Evolutionary conservation across 2,888 invertebrate genomes (phyloP), one percentile per base, ranked within the genome.

Genomic region (Argyresthia albistria): DNA sequence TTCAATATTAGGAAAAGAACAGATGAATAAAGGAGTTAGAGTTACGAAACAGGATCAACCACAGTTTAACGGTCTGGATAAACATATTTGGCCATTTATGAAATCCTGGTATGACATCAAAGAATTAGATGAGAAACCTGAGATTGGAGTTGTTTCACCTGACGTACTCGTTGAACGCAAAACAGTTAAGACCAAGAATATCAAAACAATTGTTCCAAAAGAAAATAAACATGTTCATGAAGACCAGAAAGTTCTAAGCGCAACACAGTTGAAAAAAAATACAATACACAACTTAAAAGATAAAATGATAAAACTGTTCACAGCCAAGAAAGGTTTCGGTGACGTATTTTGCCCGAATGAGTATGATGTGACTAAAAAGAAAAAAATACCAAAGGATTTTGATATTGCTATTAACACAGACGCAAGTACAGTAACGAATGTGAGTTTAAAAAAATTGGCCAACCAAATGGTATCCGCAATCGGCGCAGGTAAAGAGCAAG

Each of bases 61-160:
- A 2, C 81, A 86, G 55, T 81, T 81, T 54, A 48, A 63, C 48
- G 80, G 78, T 2, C 63, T 81, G 58, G 66, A 76, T 48, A 58
- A 74, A 55, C 69, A 73, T 14, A 68, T 80, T 51, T 83, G 83
- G 83, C 84, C 82, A 15, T 84, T 73, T 61, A 84, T 84, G 84
- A 43, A 60, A 14, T 63, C 67, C 16, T 83, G 84, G 83, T 56
- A 55, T 53, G 35, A 46, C 8, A 52, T 42, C 3, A 47, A 52
- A 9, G 36, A 39, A 25, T 35, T 12, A 43, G 36, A 12, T 35
- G 12, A 1, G 42, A 43, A 43, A 37, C 15, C 2, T 25, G 25
- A 25, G 25, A 25, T 25, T 25, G 6, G 25, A 6, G 25, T 25
- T 6, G 25, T 25, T 25, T 25, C 6, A 25, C 25, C 25, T 25